These are phyloP conservation scores for Oreochromis aureus DNA, from an alignment of 2,113 vertebrate species.

Conservation along the genomic window DNA sequence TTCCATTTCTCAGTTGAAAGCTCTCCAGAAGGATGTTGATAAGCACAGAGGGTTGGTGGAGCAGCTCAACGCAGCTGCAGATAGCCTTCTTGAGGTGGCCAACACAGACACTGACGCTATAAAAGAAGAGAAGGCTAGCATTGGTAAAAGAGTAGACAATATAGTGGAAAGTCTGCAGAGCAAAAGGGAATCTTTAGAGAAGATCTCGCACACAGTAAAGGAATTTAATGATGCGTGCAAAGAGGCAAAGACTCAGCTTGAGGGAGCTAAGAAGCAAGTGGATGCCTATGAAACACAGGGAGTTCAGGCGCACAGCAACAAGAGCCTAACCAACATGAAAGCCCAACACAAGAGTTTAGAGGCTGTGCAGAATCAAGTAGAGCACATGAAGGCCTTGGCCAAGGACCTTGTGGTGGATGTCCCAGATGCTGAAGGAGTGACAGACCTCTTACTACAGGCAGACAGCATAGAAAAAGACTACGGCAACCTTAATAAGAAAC, in stretches of 20 bases:
- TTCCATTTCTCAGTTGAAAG: slow-evolving; percentile 77
- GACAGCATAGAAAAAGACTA: slow-evolving; percentile 83
- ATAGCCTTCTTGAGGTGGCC: slow-evolving; percentile 80
- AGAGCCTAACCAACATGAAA: slow-evolving; percentile 87
- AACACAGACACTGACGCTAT: slow-evolving; percentile 79
- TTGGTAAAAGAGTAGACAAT: slow-evolving; percentile 77
- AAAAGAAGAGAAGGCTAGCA: slow-evolving; percentile 71
- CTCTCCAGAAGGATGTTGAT: slow-evolving; percentile 89
- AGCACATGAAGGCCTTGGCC: slow-evolving; percentile 78
- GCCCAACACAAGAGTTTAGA: slow-evolving; percentile 87
- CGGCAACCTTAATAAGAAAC: slow-evolving; percentile 69
- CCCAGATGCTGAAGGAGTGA: slow-evolving; percentile 82
- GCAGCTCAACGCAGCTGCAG: slow-evolving; percentile 79
- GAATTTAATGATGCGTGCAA: slow-evolving; percentile 84
- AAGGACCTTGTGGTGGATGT: slow-evolving; percentile 82
- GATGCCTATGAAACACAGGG: slow-evolving; percentile 78
- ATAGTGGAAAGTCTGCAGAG: slow-evolving; percentile 79
- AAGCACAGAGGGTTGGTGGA: slow-evolving; percentile 86
- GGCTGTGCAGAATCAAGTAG: slow-evolving; percentile 76
- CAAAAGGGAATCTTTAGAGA: slow-evolving; percentile 83
- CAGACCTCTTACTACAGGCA: slow-evolving; percentile 81
- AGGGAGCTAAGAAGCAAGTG: slow-evolving; percentile 80
- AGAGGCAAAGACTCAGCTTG: slow-evolving; percentile 81
- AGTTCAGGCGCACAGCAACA: slow-evolving; percentile 85
- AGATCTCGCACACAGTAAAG: slow-evolving; percentile 81